Evolutionary conservation across 30 jellyfish, hydroid and myxozoan species (phyloP).

Genomic region (Hydractinia echinata): DNA sequence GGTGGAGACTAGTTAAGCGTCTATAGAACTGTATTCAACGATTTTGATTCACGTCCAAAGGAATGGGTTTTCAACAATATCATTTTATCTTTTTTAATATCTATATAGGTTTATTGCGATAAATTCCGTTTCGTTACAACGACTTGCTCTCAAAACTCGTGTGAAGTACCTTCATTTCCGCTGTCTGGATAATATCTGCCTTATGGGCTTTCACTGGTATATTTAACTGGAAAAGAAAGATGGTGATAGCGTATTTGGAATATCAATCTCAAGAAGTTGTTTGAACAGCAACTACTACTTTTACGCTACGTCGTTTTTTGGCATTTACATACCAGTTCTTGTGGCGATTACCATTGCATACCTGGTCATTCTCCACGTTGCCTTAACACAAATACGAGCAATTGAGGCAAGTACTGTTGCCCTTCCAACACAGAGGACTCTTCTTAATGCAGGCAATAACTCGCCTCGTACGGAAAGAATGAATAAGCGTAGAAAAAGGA

Average conservation of each 20-base stretch:
- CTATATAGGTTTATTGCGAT: constrained; percentile 33
- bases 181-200: constrained; percentile 68
- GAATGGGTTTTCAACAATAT: too few species aligned
- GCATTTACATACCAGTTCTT: constrained; percentile 55
- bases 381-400: constrained; percentile 58
- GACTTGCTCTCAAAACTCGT: constrained; percentile 37
- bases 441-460: neutral
- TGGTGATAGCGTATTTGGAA: neutral
- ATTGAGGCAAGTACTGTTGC: constrained; percentile 28
- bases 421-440: neutral
- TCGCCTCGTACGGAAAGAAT: neutral
- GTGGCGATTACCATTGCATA: constrained; percentile 58
- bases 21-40: too few species aligned
- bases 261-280: constrained; percentile 30
- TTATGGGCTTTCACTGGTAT: constrained; percentile 67
- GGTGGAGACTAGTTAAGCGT: too few species aligned
- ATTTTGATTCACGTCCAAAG: too few species aligned
- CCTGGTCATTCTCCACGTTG: constrained; percentile 44
- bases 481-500: constrained; percentile 20
- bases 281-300: constrained; percentile 37
- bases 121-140: constrained; percentile 62
- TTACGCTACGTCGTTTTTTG: constrained; percentile 27
- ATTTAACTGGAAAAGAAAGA: constrained; percentile 42
- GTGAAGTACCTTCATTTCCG: constrained; percentile 36
- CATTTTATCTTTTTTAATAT: neutral